Base-by-base conservation (phyloP, 2,797 vertebrate species). In the Tympanoctomys barrerae region DNA sequence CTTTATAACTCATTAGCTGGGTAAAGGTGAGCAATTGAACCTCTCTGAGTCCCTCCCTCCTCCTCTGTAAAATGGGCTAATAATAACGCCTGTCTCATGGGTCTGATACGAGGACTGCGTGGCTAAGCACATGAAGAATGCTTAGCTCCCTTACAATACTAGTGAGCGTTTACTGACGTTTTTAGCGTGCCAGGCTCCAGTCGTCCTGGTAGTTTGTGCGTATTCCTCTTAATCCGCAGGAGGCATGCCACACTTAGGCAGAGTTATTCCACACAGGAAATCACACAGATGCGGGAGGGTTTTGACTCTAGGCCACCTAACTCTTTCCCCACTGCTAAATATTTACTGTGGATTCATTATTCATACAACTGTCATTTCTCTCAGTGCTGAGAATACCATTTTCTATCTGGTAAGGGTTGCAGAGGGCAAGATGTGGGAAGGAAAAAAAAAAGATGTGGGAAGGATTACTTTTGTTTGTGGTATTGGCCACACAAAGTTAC, bases 11-110 rank as follows among this genome's bases (percentile, higher is more conserved):
- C 68, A 68, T 71, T 42, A 90, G 31, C 70, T 92, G 73, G 14
- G n/a, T 92, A 86, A 66, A 70, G 2, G 36, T 73, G 84, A 66
- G 57, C 57, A 82, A 39, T 86, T 93, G 86, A 83, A 87, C 13
- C 26, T 75, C 33, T 62, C 66, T 71, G 33, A 90, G 22, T 52
- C 57, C 54, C 75, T 70, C 7, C 42, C 91, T 96, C 26, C 26
- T 93, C 21, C 39, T 36, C 54, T 94, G 42, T 82, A 73, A 95
- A 62, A 73, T 70, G 22, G 36, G 42, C 49, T 49, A 78, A 75
- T 2, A 71, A 79, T 21, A 87, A 26, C 61, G 59, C 10, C 57
- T 39, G 46, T 3, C 36, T 42, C 14, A 8, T 18, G 10, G 66
- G 49, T 87, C 33, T 26, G 26, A n/a, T 42, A 1, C 52, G 85